Evolutionary conservation across 2,797 vertebrate genomes (phyloP).

Genomic region (Artibeus jamaicensis): DNA sequence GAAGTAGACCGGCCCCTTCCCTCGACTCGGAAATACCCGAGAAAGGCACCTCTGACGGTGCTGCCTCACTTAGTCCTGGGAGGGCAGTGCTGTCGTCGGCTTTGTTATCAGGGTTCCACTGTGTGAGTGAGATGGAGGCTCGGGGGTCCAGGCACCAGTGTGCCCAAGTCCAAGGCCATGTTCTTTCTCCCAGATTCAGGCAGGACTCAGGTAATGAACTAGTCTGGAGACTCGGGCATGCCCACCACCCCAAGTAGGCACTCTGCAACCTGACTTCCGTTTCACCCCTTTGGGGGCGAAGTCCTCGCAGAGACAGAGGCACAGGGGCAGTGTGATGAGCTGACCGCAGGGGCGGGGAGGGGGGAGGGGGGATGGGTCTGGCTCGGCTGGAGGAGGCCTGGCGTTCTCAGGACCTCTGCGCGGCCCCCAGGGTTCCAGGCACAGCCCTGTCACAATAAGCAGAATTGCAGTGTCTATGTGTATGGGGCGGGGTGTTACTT

Average conservation of each 20-base stretch:
- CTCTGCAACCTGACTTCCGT: not conserved
- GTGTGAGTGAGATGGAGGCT: not conserved
- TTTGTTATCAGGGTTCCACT: not conserved
- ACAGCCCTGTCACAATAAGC: not conserved
- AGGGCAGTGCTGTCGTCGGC: not conserved
- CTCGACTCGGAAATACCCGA: not conserved
- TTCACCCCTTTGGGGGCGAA: not conserved
- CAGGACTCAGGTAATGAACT: not conserved
- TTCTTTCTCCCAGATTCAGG: not conserved
- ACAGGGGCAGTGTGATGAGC: not conserved
- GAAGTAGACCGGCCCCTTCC: not conserved
- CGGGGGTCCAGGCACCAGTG: not conserved
- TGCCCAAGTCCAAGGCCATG: not conserved
- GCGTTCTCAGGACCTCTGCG: not conserved
- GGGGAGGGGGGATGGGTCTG: not conserved
- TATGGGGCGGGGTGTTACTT: not conserved
- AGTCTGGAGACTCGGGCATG: not conserved
- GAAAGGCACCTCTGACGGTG: not conserved
- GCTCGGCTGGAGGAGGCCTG: not conserved
- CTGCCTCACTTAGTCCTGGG: not conserved
- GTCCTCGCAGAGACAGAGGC: not conserved
- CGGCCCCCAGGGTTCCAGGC: not conserved
- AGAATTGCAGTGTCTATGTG: not conserved
- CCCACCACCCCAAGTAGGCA: not conserved
- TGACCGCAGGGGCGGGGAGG: too few relatives aligned